phyloP scores from a whole-genome alignment of 2,888 invertebrate species.

The Melieria crassipennis region DNA sequence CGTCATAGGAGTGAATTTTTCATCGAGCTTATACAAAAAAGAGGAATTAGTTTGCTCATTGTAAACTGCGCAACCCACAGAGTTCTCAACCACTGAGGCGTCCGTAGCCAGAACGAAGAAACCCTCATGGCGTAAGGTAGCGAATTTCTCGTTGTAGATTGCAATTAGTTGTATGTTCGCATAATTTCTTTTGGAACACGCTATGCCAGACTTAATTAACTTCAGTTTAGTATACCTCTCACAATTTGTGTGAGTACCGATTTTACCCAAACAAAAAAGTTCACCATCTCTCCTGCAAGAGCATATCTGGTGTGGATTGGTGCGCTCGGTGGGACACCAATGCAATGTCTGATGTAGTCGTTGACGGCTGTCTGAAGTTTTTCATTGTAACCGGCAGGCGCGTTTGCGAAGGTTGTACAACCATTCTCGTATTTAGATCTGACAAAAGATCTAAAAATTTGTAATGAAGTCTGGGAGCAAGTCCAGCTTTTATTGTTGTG shows the following conservation, averaged over 20 bases:
- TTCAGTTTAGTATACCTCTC: no score
- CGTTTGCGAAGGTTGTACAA: background rate
- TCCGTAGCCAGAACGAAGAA: background rate
- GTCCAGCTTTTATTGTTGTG: background rate
- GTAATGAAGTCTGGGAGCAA: background rate
- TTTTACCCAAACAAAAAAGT: no score
- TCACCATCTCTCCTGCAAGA: background rate
- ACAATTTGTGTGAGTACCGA: no score
- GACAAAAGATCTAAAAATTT: background rate
- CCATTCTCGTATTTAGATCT: background rate
- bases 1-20: background rate
- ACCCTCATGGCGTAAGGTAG: no score
- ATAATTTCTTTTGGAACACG: no score
- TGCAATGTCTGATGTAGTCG: background rate
- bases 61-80: background rate
- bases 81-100: background rate
- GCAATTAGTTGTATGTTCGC: no score
- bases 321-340: constrained; percentile 4
- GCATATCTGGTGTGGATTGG: background rate
- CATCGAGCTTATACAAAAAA: background rate
- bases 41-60: background rate
- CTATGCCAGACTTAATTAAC: no score
- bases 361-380: background rate
- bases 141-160: no score
- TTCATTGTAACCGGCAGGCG: background rate